These are phyloP conservation scores for Zaprionus tsacasi DNA, from an alignment of 1,140 invertebrate species.

Conservation along the genomic window DNA sequence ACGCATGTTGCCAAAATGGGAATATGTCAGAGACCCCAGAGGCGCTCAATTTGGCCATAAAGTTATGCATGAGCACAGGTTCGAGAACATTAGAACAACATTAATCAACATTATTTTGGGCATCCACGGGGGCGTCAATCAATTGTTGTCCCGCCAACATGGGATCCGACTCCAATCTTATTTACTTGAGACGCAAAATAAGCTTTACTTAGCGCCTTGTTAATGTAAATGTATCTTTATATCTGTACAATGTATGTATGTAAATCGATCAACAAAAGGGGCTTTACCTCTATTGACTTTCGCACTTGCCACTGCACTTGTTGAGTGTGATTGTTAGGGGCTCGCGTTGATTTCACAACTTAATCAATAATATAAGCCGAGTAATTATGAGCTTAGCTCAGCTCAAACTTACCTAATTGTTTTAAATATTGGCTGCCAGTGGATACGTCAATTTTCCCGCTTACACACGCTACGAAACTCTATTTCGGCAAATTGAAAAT, in stretches of 20 bases:
- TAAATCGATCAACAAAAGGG: slow-evolving; percentile 14
- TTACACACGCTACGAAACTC: slow-evolving; percentile 12
- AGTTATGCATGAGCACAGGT: slow-evolving; percentile 49
- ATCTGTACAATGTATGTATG: not conserved
- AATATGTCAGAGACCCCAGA: not conserved
- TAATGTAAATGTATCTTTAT: not conserved
- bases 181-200: slow-evolving; percentile 54
- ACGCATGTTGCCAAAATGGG: slow-evolving; percentile 17
- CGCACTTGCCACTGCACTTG: slow-evolving; percentile 43
- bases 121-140: slow-evolving; percentile 36
- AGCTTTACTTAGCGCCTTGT: not conserved
- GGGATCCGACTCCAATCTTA: not conserved
- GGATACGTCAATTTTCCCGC: slow-evolving; percentile 20
- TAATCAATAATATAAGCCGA: slow-evolving; percentile 29
- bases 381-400: slow-evolving; percentile 22
- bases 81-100: slow-evolving; percentile 53
- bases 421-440: slow-evolving; percentile 36
- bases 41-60: slow-evolving; percentile 10
- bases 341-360: slow-evolving; percentile 70
- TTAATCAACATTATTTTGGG: slow-evolving; percentile 46
- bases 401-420: slow-evolving; percentile 50
- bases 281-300: slow-evolving; percentile 52
- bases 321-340: slow-evolving; percentile 42
- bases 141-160: too few species aligned
- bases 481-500: slow-evolving; percentile 27